A percentile compares a stretch with the other conserved stretches of the same genome.
Conservation (phyloP, 2,797 vertebrate species). For the Urosaurus nigricauda region DNA sequence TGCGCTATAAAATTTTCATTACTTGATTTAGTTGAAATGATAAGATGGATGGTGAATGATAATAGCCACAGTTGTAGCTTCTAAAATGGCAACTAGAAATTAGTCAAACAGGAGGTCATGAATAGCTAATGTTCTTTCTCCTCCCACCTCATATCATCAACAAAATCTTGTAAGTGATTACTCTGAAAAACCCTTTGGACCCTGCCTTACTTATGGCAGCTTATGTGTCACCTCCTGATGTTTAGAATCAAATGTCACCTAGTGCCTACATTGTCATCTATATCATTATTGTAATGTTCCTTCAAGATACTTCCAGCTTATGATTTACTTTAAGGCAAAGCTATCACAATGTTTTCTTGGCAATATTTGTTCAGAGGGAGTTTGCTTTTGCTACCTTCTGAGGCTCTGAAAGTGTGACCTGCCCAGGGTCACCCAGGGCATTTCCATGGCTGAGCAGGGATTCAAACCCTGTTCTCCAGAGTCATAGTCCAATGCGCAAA, state of each 20-base stretch:
- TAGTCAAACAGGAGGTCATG: conserved; percentile 66
- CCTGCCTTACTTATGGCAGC: not conserved
- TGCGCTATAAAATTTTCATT: conserved; percentile 84
- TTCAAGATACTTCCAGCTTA: no score
- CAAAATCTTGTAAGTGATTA: conserved; percentile 28
- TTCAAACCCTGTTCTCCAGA: no score
- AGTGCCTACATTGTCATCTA: not conserved
- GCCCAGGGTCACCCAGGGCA: no score
- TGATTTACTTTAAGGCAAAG: no score
- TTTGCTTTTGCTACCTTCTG: no score
- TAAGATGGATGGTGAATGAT: conserved; percentile 77
- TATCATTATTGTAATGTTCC: no score
- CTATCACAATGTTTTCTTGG: no score
- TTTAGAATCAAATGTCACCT: not conserved
- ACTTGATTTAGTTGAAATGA: conserved; percentile 81
- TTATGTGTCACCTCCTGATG: not conserved
- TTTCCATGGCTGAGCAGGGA: no score
- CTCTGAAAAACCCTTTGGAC: not conserved
- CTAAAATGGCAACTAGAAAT: conserved; percentile 72
- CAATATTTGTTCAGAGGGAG: no score
- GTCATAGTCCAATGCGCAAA: no score
- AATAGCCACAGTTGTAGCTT: conserved; percentile 66
- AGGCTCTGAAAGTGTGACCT: no score
- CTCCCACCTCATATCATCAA: conserved; percentile 43
- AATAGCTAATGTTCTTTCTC: conserved; percentile 50